These are phyloP conservation scores for Hypotaenidia philippensis DNA, from an alignment of 2,797 vertebrate genomes.

Conservation along the genomic window DNA sequence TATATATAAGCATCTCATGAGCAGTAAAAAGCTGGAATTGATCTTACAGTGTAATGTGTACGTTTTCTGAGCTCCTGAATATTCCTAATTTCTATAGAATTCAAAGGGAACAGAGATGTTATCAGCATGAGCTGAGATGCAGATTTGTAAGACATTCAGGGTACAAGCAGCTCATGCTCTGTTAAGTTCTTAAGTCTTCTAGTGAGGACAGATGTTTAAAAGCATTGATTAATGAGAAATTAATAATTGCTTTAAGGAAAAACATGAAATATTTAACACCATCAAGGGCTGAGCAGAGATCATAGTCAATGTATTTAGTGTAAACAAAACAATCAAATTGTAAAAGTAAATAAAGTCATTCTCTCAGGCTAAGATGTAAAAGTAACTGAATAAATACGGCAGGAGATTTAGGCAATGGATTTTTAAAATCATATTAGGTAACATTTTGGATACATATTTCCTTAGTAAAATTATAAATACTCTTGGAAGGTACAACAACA, in stretches of 20 bases:
- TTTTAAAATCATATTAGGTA: not conserved
- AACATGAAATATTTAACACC: not conserved
- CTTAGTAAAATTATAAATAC: not conserved
- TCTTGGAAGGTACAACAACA: not conserved
- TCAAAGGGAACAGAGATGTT: not conserved
- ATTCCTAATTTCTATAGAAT: not conserved
- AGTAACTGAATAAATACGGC: not conserved
- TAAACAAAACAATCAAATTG: slow-evolving; percentile 10
- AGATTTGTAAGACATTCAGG: not conserved
- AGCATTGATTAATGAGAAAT: not conserved
- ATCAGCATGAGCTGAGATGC: not conserved
- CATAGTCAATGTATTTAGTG: not conserved
- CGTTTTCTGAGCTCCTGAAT: not conserved
- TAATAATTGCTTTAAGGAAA: slow-evolving; percentile 1
- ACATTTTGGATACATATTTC: not conserved
- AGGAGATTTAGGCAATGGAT: not conserved
- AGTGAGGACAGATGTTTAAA: not conserved
- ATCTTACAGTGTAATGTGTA: not conserved
- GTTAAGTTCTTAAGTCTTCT: not conserved
- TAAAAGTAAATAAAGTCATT: not conserved
- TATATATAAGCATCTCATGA: not conserved
- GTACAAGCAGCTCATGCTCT: not conserved
- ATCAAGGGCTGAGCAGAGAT: not conserved
- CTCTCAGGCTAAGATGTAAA: not conserved
- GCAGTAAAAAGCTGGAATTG: not conserved